Evolutionary conservation across 1,140 invertebrate genomes (phyloP), one percentile per base, ranked within the genome.

Genomic region (Centruroides vittatus): DNA sequence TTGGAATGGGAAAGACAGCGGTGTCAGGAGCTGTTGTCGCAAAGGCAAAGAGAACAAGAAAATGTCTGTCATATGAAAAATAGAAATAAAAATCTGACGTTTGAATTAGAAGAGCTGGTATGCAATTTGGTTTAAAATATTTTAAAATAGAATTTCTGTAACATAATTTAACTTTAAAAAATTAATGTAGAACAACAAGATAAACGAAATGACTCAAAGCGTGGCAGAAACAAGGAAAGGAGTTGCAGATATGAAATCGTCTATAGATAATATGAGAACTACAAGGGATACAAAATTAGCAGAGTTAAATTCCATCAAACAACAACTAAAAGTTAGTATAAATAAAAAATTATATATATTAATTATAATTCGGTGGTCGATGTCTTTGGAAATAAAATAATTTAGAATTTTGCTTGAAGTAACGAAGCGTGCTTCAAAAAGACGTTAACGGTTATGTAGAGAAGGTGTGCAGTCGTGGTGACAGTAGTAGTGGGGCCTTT

Each of bases 1-100:
- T 78, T 93, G 62, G 94, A 98, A 76, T 95, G 93, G 92, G 95
- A 98, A 74, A 89, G 86, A 70, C 89, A 95, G 70, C 83, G 93
- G 70, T 83, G 86, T 48, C 82, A 88, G 60, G 90, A 94, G 73
- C 77, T 94, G 58, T 84, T 92, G 73, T 79, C 83, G 53, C 84
- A 93, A 69, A 78, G 89, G 58, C 86, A 92, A 66, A 83, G 86
- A 60, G 90, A 94, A 70, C 88, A 92, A 71, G 89, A 91, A 70
- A 84, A 84, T 65, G 85, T 97, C 0, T 77, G 94, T 4, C 86
- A 88, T 69, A 76, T 98, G 3, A 93, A 97, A 76, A 87, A 89
- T 4, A 86, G 88, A 68, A 92, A 92, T 74, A 88, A 92, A 70
- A 84, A 84, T 56, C 76, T 98, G 4, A 84, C 82, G 1, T 86